Percentiles rank a stretch among this genome's conserved stretches.
These are phyloP conservation scores for Eriocheir sinensis DNA, from an alignment of 1,140 invertebrate species.

Conservation along the genomic window DNA sequence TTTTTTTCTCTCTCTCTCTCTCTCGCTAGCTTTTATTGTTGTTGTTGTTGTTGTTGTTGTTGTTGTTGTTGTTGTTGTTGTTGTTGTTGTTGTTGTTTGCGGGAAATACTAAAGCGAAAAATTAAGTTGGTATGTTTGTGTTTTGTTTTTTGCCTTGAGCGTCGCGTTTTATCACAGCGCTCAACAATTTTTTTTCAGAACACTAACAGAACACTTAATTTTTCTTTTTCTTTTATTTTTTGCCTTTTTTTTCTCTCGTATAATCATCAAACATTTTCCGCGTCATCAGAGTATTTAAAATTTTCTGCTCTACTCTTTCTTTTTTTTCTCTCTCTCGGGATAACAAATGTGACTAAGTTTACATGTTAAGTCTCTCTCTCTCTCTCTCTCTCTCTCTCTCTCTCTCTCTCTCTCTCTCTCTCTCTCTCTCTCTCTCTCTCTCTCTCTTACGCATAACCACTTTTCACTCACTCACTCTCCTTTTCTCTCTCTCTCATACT, in stretches of 20 bases:
- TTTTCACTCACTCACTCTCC: neutral
- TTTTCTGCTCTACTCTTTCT: neutral
- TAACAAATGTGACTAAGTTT: too few relatives aligned
- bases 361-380: neutral
- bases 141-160: neutral
- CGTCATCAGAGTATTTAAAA: neutral
- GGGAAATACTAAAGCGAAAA: too few relatives aligned
- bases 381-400: neutral
- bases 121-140: too few relatives aligned
- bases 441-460: neutral
- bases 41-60: neutral
- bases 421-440: neutral
- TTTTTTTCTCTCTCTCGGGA: neutral
- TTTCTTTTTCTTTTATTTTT: neutral
- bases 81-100: too few relatives aligned
- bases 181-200: neutral
- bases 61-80: neutral
- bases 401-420: neutral
- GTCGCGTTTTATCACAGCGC: too few relatives aligned
- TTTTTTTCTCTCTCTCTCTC: too few relatives aligned
- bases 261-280: neutral
- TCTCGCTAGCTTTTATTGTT: too few relatives aligned
- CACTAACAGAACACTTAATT: too few relatives aligned
- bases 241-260: too few relatives aligned
- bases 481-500: neutral